Base-by-base conservation (phyloP, 35 echinoderm and acorn worm genomes). In the Lytechinus pictus region DNA sequence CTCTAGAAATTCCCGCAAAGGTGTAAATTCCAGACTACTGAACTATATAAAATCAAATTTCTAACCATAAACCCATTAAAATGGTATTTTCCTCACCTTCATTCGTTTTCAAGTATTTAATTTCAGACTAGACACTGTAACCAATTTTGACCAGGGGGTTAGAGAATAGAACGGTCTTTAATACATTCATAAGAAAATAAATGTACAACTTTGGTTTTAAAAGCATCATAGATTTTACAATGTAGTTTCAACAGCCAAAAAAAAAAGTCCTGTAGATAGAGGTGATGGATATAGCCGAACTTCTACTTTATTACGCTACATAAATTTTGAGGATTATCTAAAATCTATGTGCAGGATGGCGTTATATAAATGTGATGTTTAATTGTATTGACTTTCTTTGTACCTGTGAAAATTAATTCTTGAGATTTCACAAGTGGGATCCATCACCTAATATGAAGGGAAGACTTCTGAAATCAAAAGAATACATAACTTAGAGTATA, bases 391-490 rank as follows among this genome's bases (percentile, higher is more conserved):
- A 79, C 0, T 79, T 6, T 24, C 16, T 79, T 79, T 79, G 66
- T 79, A 79, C 66, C 66, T 79, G 66, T 79, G 14, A 79, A 79
- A 79, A 79, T 16, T 24, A 79, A 79, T 79, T 79, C 66, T 79
- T 79, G 66, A 79, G 66, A 79, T 79, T 79, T 79, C 66, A 79
- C 66, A 79, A 79, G 66, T 79, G 66, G 21, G 6, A 79, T 79
- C 66, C 66, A 79, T 79, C 66, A 79, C 21, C 66, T 79, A 79
- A 79, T 79, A 79, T n/a, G 66, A 79, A 79, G 66, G 66, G 16
- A 19, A n/a, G 66, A 79, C 66, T 79, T 79, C 66, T 79, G 66
- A 27, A 79, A 79, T 79, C 66, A 79, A 79, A 79, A 24, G 66
- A 79, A 79, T 79, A 79, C 66, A 79, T 79, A 79, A 79, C 66